Conservation (phyloP, 2,113 vertebrate genomes). For the Stegostoma tigrinum region DNA sequence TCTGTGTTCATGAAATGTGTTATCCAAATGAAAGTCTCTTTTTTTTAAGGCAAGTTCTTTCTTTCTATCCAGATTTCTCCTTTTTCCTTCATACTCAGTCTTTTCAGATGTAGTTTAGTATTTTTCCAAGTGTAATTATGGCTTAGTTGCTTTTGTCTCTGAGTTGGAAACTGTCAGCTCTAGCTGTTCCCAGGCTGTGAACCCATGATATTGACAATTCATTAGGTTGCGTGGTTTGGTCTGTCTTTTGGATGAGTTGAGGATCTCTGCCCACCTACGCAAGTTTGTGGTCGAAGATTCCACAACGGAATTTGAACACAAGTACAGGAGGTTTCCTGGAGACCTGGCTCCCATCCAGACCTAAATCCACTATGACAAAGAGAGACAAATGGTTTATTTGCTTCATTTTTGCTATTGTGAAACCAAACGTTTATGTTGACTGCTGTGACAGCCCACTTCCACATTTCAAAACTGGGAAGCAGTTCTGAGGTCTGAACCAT, state of each 20-base stretch:
- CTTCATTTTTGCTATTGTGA: not conserved
- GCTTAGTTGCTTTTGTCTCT: not conserved
- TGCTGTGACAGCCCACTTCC: not conserved
- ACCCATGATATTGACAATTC: not conserved
- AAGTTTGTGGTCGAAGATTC: not conserved
- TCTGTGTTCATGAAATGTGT: not conserved
- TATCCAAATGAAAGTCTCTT: not conserved
- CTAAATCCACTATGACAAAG: not conserved
- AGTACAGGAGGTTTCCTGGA: not conserved
- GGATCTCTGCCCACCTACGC: not conserved
- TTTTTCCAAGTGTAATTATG: not conserved
- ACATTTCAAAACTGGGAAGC: not conserved
- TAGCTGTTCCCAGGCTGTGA: not conserved
- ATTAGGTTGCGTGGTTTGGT: not conserved
- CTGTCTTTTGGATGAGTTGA: not conserved
- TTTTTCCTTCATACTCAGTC: not conserved
- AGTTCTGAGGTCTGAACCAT: not conserved
- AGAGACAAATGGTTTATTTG: not conserved
- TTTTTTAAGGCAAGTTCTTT: not conserved
- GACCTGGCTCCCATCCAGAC: not conserved
- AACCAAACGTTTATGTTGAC: not conserved
- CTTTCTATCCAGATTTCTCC: not conserved
- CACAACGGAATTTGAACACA: not conserved
- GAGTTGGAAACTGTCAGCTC: not conserved
- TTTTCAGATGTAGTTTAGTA: not conserved